Conservation (phyloP, 2,113 vertebrate species). For the Oncorhynchus kisutch region DNA sequence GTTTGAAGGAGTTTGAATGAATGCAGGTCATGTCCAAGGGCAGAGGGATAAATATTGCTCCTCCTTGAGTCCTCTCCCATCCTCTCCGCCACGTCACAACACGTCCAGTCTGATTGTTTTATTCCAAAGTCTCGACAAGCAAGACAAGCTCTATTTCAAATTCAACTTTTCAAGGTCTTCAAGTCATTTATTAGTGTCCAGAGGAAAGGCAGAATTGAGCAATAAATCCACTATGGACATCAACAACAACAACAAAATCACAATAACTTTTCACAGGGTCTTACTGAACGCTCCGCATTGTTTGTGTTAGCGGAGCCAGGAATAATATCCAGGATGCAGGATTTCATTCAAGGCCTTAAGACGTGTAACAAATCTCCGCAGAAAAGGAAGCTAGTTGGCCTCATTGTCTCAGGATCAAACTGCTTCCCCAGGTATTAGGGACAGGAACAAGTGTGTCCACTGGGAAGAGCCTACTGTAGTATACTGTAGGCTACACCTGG, state of each 20-base stretch:
- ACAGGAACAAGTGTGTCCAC: constrained; percentile 42
- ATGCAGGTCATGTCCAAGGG: constrained; percentile 65
- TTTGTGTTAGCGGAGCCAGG: constrained; percentile 57
- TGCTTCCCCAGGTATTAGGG: constrained; percentile 52
- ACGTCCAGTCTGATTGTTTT: constrained; percentile 71
- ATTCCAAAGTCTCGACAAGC: constrained; percentile 60
- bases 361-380: constrained; percentile 72
- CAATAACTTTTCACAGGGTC: constrained; percentile 67
- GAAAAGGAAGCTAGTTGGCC: constrained; percentile 57
- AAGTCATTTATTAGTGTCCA: constrained; percentile 74
- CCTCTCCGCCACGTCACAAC: constrained; percentile 46
- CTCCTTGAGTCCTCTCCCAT: constrained; percentile 44
- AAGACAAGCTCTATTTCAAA: constrained; percentile 74
- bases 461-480: constrained; percentile 46
- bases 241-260: constrained; percentile 30
- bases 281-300: constrained; percentile 51
- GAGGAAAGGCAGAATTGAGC: constrained; percentile 64
- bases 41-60: constrained; percentile 73
- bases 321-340: constrained; percentile 67
- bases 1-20: constrained; percentile 66
- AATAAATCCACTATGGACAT: constrained; percentile 73
- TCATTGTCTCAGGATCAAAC: constrained; percentile 62
- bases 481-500: constrained; percentile 34
- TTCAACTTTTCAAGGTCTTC: constrained; percentile 78
- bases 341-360: constrained; percentile 66